Evolutionary conservation across 2,113 vertebrate species (phyloP).

Genomic region (Ptilonorhynchus violaceus): DNA sequence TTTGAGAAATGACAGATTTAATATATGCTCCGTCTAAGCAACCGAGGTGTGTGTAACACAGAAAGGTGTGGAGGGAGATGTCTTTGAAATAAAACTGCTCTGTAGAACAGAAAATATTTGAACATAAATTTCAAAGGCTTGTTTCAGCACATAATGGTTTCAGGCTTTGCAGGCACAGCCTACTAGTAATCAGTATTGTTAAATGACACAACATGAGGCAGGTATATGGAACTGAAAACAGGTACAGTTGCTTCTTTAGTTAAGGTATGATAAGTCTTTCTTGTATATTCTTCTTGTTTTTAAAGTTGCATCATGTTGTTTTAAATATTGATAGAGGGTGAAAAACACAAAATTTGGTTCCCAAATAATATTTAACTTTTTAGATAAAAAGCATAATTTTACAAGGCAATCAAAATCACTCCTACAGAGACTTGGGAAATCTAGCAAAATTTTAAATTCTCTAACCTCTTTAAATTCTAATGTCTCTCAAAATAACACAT

Average conservation of each 20-base stretch:
- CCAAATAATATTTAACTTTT: neutral
- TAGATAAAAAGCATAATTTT: neutral
- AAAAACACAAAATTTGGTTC: neutral
- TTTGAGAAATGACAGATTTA: constrained; percentile 1
- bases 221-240: neutral
- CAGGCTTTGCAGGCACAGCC: neutral
- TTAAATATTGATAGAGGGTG: neutral
- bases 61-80: neutral
- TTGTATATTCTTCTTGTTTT: neutral
- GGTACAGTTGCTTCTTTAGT: neutral
- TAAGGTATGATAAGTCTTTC: neutral
- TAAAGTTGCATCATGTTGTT: neutral
- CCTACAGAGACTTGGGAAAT: neutral
- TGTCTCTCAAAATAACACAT: neutral
- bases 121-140: constrained; percentile 28
- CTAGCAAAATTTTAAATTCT: neutral
- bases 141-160: neutral
- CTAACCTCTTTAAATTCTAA: neutral
- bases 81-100: neutral
- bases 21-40: neutral
- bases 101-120: constrained; percentile 26
- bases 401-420: neutral
- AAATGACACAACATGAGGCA: neutral
- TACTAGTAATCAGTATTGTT: neutral
- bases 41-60: neutral